Percentiles rank a stretch among this genome's conserved stretches.
Conservation (phyloP, 2,888 invertebrate species). For the Heteromurus nitidus region DNA sequence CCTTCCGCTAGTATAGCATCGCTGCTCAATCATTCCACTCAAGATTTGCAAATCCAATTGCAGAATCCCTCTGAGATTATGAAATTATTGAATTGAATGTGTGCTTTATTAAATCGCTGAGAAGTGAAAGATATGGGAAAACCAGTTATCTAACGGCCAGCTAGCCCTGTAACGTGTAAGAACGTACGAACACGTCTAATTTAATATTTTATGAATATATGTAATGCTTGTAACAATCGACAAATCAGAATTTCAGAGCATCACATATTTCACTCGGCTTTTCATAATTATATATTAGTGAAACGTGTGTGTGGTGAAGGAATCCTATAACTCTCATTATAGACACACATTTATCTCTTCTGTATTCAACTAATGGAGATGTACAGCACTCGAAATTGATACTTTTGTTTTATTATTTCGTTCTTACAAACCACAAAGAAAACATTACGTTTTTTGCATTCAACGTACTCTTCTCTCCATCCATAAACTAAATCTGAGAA, state of each 20-base stretch:
- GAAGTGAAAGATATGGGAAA: slow-evolving; percentile 12
- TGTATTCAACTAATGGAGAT: not conserved
- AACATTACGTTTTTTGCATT: not conserved
- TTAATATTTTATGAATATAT: not conserved
- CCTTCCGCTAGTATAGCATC: slow-evolving; percentile 33
- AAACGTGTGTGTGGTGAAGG: not conserved
- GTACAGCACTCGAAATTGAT: not conserved
- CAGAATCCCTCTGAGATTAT: not conserved
- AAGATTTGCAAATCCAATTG: not conserved
- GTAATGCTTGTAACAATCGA: slow-evolving; percentile 4
- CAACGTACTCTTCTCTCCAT: not conserved
- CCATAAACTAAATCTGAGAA: no score
- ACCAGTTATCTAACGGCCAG: slow-evolving; percentile 45
- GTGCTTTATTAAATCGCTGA: not conserved
- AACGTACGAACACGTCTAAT: slow-evolving; percentile 29
- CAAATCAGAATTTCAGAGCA: slow-evolving; percentile 20
- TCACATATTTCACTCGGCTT: not conserved
- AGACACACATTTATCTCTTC: not conserved
- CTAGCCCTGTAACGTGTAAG: slow-evolving; percentile 30
- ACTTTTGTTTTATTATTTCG: slow-evolving; percentile 1
- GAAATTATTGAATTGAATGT: slow-evolving; percentile 24
- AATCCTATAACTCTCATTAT: not conserved
- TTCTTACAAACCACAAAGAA: slow-evolving; percentile 22
- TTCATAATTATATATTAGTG: not conserved
- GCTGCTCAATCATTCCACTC: not conserved